Conservation (phyloP, 1,140 invertebrate genomes). For the Atta colombica region DNA sequence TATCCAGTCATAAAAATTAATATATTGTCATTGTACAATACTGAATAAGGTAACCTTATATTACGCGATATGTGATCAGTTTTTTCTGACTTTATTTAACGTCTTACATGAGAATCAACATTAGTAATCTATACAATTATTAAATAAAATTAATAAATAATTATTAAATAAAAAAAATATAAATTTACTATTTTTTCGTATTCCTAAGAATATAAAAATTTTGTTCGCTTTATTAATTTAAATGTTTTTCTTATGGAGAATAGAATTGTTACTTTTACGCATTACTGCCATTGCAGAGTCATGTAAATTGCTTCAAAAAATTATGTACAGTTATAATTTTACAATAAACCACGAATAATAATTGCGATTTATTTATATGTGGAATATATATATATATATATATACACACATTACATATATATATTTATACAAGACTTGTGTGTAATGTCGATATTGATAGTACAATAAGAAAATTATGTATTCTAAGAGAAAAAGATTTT, state of each 20-base stretch:
- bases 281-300: not conserved
- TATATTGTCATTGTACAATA: not conserved
- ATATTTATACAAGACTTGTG: not conserved
- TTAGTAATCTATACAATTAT: too few species aligned
- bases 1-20: slow-evolving; percentile 56
- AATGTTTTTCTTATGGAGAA: not conserved
- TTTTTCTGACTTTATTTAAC: slow-evolving; percentile 26
- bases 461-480: slow-evolving; percentile 5
- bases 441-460: not conserved
- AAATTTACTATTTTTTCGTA: not conserved
- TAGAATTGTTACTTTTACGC: slow-evolving; percentile 5
- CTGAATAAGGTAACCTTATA: not conserved
- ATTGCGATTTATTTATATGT: slow-evolving; percentile 11
- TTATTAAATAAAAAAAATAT: not conserved
- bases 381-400: not conserved
- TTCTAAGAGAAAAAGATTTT: too few species aligned
- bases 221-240: not conserved
- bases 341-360: not conserved
- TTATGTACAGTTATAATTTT: not conserved
- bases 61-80: not conserved
- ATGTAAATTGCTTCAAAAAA: not conserved
- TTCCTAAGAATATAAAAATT: not conserved
- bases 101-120: not conserved
- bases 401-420: too few species aligned
- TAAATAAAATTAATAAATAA: too few species aligned